Conservation (phyloP, 2,888 invertebrate species). For the Ptychoptera albimana region DNA sequence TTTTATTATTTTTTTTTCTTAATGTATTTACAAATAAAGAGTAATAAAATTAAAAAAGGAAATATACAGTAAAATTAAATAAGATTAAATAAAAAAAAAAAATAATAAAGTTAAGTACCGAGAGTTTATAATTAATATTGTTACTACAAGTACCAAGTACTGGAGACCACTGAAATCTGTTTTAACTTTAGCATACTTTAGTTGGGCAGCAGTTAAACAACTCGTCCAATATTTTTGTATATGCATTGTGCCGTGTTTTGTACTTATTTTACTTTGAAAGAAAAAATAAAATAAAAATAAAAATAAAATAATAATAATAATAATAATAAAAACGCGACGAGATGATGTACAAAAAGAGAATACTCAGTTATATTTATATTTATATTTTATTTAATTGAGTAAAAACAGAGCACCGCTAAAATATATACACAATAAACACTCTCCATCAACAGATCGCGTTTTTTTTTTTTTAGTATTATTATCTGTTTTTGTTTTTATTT, state of each 20-base stretch:
- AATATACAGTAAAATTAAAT: too few relatives aligned
- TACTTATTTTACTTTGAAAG: neutral
- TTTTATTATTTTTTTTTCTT: too few relatives aligned
- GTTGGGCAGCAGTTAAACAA: conserved; percentile 1
- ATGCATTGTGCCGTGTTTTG: neutral
- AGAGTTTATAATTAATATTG: too few relatives aligned
- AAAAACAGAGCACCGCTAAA: conserved; percentile 2
- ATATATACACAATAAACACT: too few relatives aligned
- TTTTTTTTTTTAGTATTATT: too few relatives aligned
- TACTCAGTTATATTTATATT: too few relatives aligned
- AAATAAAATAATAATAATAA: conserved; percentile 2
- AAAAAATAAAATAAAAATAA: conserved; percentile 2
- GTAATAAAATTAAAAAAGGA: too few relatives aligned
- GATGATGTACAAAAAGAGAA: neutral
- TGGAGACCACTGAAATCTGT: conserved; percentile 4
- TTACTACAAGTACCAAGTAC: conserved; percentile 5
- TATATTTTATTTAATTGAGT: neutral
- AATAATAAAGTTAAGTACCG: too few relatives aligned
- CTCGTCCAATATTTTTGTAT: conserved; percentile 3
- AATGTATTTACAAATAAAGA: too few relatives aligned
- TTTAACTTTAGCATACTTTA: conserved; percentile 4
- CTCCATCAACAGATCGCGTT: too few relatives aligned
- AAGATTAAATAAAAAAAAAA: too few relatives aligned
- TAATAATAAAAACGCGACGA: neutral
- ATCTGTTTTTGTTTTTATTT: too few relatives aligned